Percentiles rank a stretch among this genome's conserved stretches.
These are phyloP conservation scores for Eristalis arbustorum DNA, from an alignment of 2,888 invertebrate genomes.

Conservation along the genomic window DNA sequence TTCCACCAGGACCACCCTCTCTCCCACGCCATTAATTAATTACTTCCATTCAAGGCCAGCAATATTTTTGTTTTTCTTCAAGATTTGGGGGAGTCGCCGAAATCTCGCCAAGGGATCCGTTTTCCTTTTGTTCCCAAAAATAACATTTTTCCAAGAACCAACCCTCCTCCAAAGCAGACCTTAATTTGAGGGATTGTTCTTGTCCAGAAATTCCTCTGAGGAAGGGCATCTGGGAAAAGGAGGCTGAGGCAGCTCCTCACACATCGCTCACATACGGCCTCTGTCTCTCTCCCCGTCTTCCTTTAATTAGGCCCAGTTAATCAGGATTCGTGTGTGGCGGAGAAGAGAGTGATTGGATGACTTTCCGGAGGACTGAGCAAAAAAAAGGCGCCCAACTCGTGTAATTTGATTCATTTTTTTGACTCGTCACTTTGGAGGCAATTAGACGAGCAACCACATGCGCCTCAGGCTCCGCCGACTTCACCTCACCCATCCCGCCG, in stretches of 20 bases:
- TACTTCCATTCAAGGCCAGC: neutral
- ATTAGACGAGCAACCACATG: conserved; percentile 6
- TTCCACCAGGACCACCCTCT: neutral
- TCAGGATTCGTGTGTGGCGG: neutral
- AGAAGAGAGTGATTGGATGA: conserved; percentile 25
- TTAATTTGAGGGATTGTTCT: conserved; percentile 2
- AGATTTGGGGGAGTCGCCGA: neutral
- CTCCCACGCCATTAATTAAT: neutral
- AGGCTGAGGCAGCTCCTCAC: neutral
- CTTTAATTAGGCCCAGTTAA: conserved; percentile 48
- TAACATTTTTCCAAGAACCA: neutral
- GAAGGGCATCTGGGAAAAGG: neutral
- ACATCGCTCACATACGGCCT: too few species aligned
- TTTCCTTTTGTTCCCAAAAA: neutral
- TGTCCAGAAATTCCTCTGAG: conserved; percentile 3
- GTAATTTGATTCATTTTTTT: conserved; percentile 29
- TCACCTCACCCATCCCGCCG: neutral
- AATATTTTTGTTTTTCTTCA: neutral
- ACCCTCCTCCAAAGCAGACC: neutral
- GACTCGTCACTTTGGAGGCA: neutral
- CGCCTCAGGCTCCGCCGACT: conserved; percentile 9
- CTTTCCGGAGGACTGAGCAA: neutral
- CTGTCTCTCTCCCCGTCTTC: too few species aligned
- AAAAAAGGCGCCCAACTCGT: conserved; percentile 4
- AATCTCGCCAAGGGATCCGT: neutral